Evolutionary conservation across 2,888 invertebrate species (phyloP).

Genomic region (Philopedon plagiatum): DNA sequence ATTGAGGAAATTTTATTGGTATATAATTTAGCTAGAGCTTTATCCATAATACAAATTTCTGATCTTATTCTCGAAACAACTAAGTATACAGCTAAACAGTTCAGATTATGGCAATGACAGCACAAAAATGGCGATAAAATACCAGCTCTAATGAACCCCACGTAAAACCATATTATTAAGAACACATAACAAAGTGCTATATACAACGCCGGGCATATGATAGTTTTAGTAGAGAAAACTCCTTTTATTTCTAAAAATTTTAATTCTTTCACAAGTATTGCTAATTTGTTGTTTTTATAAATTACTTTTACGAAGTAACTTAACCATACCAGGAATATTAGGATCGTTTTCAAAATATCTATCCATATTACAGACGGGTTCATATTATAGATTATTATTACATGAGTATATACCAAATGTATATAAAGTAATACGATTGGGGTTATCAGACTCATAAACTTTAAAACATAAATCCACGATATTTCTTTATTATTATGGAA

Average conservation of each 20-base stretch:
- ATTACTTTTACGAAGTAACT: conserved; percentile 6
- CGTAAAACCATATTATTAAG: neutral
- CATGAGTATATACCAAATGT: neutral
- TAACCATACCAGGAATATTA: neutral
- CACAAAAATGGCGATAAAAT: neutral
- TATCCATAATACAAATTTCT: conserved; percentile 1
- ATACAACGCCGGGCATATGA: neutral
- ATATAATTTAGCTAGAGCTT: neutral
- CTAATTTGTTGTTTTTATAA: conserved; percentile 5
- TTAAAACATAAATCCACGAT: neutral
- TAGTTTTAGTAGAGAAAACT: neutral
- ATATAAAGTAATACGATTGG: neutral
- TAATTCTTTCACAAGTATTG: neutral
- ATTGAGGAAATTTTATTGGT: neutral
- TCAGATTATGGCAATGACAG: conserved; percentile 15
- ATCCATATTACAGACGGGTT: neutral
- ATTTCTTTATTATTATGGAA: neutral
- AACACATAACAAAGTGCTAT: neutral
- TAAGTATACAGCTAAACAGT: neutral
- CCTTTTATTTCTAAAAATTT: neutral
- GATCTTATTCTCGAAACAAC: neutral
- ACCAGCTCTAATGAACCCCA: neutral
- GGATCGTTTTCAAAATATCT: conserved; percentile 10
- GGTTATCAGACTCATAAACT: neutral
- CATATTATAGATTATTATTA: neutral